Evolutionary conservation across 1,140 invertebrate genomes (phyloP), one percentile per base, ranked within the genome.

Genomic region (Homarus americanus): DNA sequence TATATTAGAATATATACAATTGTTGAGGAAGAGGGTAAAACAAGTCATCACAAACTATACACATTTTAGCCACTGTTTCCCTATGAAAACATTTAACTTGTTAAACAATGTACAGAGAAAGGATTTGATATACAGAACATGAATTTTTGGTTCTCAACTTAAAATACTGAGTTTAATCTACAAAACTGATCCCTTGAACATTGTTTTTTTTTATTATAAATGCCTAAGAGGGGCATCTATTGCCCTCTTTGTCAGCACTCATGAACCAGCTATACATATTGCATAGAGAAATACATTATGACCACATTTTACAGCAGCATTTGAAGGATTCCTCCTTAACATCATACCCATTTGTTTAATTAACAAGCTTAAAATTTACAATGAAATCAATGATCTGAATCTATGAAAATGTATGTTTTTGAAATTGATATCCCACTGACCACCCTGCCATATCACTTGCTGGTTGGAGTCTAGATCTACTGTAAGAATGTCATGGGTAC

Each of bases 201-300:
- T 24, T 32, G 7, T 32, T 32, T 32, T 32, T 32, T 9, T 32
- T 32, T 32, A 10, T 32, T 9, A 69, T 69, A 69, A 63, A 69
- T 58, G 28, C n/a, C 24, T 69, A 32, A 32, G 63, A 69, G 32
- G 63, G 32, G 63, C 63, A 69, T 69, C n/a, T 34, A 5, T 69
- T 69, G 63, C 63, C n/a, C 63, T 32, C 24, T 32, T 69, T 69
- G 5, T 69, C 63, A 69, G 63, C 63, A 69, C 63, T 32, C 32
- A 69, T 32, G 28, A 69, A 28, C 7, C 63, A 32, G 63, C 32
- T 69, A 69, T 69, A 69, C n/a, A 32, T 69, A 69, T 69, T 69
- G 63, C 63, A 69, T 69, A 69, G 63, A 69, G 63, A 69, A 69
- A 24, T 69, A 69, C 63, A 69, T 69, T 69, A 69, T 69, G 28